phyloP scores from a whole-genome alignment of 2,113 vertebrate genomes.

The Tapirus terrestris region DNA sequence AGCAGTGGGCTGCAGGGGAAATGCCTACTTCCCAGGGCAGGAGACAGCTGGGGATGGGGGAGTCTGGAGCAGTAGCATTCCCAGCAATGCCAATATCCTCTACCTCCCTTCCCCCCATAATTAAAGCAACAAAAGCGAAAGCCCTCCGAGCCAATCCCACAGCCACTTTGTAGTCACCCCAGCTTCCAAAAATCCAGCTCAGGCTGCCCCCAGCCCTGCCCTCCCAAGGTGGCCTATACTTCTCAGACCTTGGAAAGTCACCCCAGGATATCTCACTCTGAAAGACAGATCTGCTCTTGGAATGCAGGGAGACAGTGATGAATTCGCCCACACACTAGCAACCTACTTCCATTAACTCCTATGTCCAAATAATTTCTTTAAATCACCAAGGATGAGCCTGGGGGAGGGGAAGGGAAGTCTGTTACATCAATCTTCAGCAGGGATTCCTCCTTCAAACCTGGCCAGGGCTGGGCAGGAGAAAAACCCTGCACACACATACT shows the following conservation, averaged over 20 bases:
- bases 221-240: background rate
- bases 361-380: constrained; percentile 75
- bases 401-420: constrained; percentile 45
- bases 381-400: constrained; percentile 61
- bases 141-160: background rate
- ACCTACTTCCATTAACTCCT: constrained; percentile 77
- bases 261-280: constrained; percentile 46
- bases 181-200: background rate
- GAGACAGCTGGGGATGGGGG: background rate
- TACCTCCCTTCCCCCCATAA: background rate
- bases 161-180: background rate
- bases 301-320: constrained; percentile 74
- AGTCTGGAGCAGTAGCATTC: background rate
- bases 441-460: constrained; percentile 43
- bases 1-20: background rate
- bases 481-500: background rate
- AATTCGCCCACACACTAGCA: constrained; percentile 67
- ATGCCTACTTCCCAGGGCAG: background rate
- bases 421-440: constrained; percentile 46
- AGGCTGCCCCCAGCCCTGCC: background rate
- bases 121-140: constrained; percentile 33
- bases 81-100: background rate
- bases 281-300: constrained; percentile 67
- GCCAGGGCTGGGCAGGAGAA: background rate
- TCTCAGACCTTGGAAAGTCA: constrained; percentile 53